Evolutionary conservation across 2,888 invertebrate genomes (phyloP).

Genomic region (Prosopocoilus inquinatus): DNA sequence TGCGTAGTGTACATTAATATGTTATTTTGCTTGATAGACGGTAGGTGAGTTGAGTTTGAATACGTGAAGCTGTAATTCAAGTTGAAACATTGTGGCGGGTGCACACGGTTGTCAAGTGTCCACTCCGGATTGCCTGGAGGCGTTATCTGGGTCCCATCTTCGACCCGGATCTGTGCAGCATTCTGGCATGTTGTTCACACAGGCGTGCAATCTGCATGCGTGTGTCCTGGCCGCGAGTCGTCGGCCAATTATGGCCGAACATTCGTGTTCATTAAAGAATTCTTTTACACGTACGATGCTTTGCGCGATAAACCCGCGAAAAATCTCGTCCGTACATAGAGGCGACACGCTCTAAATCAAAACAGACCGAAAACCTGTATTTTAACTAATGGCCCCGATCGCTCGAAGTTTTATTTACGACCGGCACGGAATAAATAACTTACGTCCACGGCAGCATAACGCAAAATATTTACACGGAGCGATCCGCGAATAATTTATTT

Average conservation of each 20-base stretch:
- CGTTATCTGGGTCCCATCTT: constrained; percentile 19
- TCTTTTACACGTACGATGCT: constrained; percentile 10
- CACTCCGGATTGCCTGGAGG: constrained; percentile 14
- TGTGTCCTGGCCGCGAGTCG: constrained; percentile 21
- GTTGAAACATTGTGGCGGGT: constrained; percentile 13
- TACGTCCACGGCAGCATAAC: too few relatives aligned
- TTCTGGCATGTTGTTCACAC: constrained; percentile 21
- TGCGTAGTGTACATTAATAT: too few relatives aligned
- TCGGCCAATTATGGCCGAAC: constrained; percentile 28
- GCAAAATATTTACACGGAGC: too few relatives aligned
- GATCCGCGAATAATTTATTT: too few relatives aligned
- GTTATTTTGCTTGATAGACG: too few relatives aligned
- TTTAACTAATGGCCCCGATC: constrained; percentile 2
- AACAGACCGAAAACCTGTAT: constrained; percentile 9
- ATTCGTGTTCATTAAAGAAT: constrained; percentile 30
- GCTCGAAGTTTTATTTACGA: too few relatives aligned
- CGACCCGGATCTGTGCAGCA: constrained; percentile 21
- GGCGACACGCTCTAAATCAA: constrained; percentile 19
- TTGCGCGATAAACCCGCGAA: constrained; percentile 15
- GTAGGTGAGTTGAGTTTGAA: too few relatives aligned
- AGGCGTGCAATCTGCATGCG: constrained; percentile 24
- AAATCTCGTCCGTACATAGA: constrained; percentile 12
- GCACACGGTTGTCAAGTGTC: constrained; percentile 24
- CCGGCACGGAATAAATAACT: too few relatives aligned
- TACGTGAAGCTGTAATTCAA: too few relatives aligned